Evolutionary conservation across 2,888 invertebrate species (phyloP), one percentile per base, ranked within the genome.

Genomic region (Scaptomyza polygonia): DNA sequence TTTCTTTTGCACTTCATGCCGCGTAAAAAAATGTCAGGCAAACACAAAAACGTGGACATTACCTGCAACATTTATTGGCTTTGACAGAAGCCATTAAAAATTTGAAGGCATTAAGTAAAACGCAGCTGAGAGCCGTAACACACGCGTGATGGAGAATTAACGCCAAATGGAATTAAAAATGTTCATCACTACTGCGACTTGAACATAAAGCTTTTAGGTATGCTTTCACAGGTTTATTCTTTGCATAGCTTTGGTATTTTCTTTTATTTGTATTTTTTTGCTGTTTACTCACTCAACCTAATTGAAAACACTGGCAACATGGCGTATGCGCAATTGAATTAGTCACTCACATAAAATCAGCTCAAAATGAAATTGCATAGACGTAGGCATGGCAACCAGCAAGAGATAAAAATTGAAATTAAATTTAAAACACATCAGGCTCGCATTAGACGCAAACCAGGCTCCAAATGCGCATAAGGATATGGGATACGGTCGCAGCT

Each of bases 61-160:
- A 65, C 68, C 42, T 36, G 25, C 21, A 69, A 79, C 86, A 83
- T 83, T 84, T 86, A 88, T 88, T 80, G 68, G 69, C 80, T 86
- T 79, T 84, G 88, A 79, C 84, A 86, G 67, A 48, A 70, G 55
- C 88, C 86, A 84, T 84, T 84, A 88, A 86, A 83, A 72, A 77
- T 73, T 70, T 70, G 62, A 72, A 16, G 51, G 61, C 56, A 42
- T 52, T 57, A 57, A 76, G 49, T 42, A 29, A 71, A 75, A 44
- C 34, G 30, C 39, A 42, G 42, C 18, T 61, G 73, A 68, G n/a
- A 73, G 58, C 44, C 64, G 72, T 59, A 62, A 69, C 59, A 72
- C 59, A 72, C 61, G 73, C 56, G 57, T 45, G 54, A 52, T 42
- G 39, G 48, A 56, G 66, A 72, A 62, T 51, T 21, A 65, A 62